Evolutionary conservation across 2,797 vertebrate genomes (phyloP).

Genomic region (Poecilia gillii): DNA sequence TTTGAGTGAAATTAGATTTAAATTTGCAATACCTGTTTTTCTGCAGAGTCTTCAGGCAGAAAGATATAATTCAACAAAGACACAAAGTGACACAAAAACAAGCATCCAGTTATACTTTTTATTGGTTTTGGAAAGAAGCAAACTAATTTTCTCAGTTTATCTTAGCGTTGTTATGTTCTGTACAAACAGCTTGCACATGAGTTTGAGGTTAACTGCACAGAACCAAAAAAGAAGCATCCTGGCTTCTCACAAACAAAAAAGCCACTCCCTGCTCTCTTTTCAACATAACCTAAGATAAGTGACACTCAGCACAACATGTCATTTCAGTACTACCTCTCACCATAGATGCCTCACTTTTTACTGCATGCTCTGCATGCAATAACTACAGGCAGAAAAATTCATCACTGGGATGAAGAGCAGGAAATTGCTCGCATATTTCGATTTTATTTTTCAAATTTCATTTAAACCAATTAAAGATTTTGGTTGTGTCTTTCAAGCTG

Average conservation of each 20-base stretch:
- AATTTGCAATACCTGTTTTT: not conserved
- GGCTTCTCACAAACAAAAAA: conserved; percentile 65
- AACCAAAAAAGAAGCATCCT: conserved; percentile 72
- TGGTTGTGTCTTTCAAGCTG: conserved; percentile 12
- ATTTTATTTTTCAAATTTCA: conserved; percentile 17
- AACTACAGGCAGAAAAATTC: conserved; percentile 47
- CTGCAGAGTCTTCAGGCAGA: not conserved
- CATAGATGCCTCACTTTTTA: conserved; percentile 46
- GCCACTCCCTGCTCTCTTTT: conserved; percentile 64
- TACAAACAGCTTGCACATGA: conserved; percentile 81
- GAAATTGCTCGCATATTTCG: conserved; percentile 28
- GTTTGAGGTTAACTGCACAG: conserved; percentile 76
- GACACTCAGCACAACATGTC: conserved; percentile 65
- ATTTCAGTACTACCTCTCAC: conserved; percentile 57
- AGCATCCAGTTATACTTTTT: conserved; percentile 79
- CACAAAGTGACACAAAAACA: not conserved
- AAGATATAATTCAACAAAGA: not conserved
- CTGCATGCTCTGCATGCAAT: conserved; percentile 61
- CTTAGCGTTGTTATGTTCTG: conserved; percentile 75
- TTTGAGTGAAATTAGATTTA: not conserved
- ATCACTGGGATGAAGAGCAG: conserved; percentile 41
- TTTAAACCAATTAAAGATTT: conserved; percentile 13
- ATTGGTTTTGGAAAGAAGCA: conserved; percentile 86
- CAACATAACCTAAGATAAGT: conserved; percentile 57
- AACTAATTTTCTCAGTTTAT: conserved; percentile 78